These are phyloP conservation scores for Malacoraja senta DNA, from an alignment of 2,797 vertebrate genomes.

Conservation along the genomic window DNA sequence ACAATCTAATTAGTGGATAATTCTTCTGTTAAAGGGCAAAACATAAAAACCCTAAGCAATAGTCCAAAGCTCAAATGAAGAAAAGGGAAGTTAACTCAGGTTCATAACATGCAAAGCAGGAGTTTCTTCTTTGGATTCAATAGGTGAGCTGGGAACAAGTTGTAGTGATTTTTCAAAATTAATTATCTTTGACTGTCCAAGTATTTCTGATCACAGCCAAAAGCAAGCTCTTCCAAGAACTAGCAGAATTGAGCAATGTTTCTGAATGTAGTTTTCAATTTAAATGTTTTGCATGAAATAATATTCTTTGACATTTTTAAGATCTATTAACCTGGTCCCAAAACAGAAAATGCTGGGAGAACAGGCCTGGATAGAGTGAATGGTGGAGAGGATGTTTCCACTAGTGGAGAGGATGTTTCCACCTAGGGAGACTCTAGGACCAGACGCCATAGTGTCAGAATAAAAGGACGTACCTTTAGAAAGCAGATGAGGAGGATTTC, in stretches of 20 bases:
- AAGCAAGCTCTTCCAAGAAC: neutral
- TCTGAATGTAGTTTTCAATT: neutral
- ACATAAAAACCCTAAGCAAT: neutral
- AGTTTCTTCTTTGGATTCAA: neutral
- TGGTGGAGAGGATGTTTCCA: too few species aligned
- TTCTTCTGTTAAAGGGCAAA: conserved; percentile 1
- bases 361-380: too few species aligned
- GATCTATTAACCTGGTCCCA: neutral
- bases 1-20: neutral
- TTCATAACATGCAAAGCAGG: neutral
- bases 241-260: neutral
- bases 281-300: neutral
- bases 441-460: too few species aligned
- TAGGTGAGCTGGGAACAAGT: neutral
- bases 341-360: too few species aligned
- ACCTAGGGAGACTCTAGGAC: too few species aligned
- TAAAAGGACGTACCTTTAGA: too few species aligned
- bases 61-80: neutral
- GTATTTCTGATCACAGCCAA: neutral
- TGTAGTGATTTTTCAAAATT: neutral
- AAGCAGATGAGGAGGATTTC: too few species aligned
- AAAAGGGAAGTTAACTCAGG: neutral
- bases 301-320: neutral
- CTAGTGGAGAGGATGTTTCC: too few species aligned
- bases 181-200: neutral